Evolutionary conservation across 2,888 invertebrate species (phyloP), one percentile per base, ranked within the genome.

Genomic region (Allygus modestus): DNA sequence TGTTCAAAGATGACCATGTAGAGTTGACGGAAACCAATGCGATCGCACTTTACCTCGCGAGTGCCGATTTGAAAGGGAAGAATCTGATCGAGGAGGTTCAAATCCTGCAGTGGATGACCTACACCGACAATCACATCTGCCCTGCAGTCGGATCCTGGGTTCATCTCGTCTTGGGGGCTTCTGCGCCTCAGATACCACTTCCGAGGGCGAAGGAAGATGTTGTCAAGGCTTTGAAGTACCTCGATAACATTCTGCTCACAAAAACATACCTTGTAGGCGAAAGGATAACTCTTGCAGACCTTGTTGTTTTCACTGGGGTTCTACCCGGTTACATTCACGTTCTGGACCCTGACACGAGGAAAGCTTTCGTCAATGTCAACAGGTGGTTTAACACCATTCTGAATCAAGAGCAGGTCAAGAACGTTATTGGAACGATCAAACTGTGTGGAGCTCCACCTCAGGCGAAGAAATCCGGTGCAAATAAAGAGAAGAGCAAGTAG

Each of bases 321-420:
- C 85, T 90, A 58, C 91, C 91, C 15, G 88, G 90, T 31, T 91
- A 89, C 85, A 88, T 89, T 86, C 84, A 88, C 71, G 88, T 88
- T 33, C 87, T 91, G 23, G 89, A 89, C 86, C 73, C 86, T 0
- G 84, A 87, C 23, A 85, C 81, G 5, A 89, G 89, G 84, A 88
- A 88, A 69, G 88, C 88, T n/a, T 89, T 89, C 83, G 83, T 86
- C 20, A 90, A 91, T 86, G 86, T 91, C 5, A 89, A 88, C 17
- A 89, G 91, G 82, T 92, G 91, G 92, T 91, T 91, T 87, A 88
- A 88, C 73, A 91, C 91, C 9, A 88, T 91, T 82, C 85, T 90
- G 12, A 89, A 91, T 86, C 91, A 91, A 82, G 88, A 90, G 11
- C 86, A 89, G 84, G 89, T 90, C 41, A 87, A 86, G 79, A 85